phyloP scores from a whole-genome alignment of 2,888 invertebrate species.

The Sinopyrophorus schimmeli region DNA sequence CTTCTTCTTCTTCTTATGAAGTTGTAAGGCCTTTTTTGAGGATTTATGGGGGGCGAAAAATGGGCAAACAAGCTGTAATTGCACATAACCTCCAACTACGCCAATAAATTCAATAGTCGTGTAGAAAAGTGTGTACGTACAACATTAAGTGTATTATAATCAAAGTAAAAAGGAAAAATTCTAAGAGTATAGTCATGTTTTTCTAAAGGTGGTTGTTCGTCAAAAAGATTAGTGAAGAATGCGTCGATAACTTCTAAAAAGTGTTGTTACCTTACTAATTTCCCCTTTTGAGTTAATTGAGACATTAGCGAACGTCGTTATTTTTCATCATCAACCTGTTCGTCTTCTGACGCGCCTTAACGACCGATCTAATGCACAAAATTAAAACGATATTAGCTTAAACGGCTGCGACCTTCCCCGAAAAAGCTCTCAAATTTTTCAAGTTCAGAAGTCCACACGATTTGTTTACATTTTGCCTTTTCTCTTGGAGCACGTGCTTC shows the following conservation, averaged over 20 bases:
- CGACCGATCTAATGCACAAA: slow-evolving; percentile 15
- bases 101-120: background rate
- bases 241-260: slow-evolving; percentile 12
- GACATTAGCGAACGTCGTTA: slow-evolving; percentile 3
- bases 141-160: background rate
- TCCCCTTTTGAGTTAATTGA: slow-evolving; percentile 5
- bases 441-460: too few relatives aligned
- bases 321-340: slow-evolving; percentile 1
- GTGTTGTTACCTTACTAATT: slow-evolving; percentile 7
- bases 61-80: too few relatives aligned
- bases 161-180: slow-evolving; percentile 10
- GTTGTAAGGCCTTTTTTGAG: too few relatives aligned
- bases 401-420: too few relatives aligned
- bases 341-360: slow-evolving; percentile 11
- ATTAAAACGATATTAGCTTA: slow-evolving; percentile 23
- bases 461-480: too few relatives aligned
- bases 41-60: too few relatives aligned
- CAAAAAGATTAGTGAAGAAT: slow-evolving; percentile 26
- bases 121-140: background rate
- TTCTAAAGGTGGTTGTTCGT: slow-evolving; percentile 19
- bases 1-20: slow-evolving; percentile 15
- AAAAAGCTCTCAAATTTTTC: too few relatives aligned
- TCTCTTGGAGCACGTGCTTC: too few relatives aligned
- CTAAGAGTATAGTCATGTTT: slow-evolving; percentile 29
- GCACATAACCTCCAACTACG: too few relatives aligned